Conservation (phyloP, 2,797 vertebrate genomes). For the Bradypodion ventrale region DNA sequence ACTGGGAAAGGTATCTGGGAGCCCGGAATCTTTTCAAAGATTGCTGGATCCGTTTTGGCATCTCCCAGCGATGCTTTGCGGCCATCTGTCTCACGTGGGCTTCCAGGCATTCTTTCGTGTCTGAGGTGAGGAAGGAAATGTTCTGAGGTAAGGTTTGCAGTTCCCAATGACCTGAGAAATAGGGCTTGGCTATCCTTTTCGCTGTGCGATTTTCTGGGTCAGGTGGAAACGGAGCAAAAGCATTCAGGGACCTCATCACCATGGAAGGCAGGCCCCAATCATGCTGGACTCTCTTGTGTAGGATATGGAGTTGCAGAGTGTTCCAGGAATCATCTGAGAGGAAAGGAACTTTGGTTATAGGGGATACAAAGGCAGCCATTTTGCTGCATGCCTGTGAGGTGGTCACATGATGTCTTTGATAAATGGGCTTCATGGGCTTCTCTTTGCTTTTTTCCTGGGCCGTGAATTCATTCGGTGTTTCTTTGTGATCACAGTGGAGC, state of each 20-base stretch:
- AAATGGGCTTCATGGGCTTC: background rate
- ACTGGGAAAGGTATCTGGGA: background rate
- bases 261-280: background rate
- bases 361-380: accelerated
- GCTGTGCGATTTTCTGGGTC: background rate
- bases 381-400: background rate
- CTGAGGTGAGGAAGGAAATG: background rate
- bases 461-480: background rate
- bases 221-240: background rate
- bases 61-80: background rate
- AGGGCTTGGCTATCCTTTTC: background rate
- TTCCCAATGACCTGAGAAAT: background rate
- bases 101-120: background rate
- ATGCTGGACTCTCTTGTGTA: background rate
- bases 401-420: too few species aligned
- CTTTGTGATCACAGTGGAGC: background rate
- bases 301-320: conserved; percentile 7
- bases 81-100: background rate
- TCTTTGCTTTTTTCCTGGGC: background rate
- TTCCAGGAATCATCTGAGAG: background rate
- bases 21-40: background rate
- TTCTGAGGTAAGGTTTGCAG: background rate
- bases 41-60: background rate
- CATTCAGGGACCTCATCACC: background rate
- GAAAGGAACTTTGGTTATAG: background rate